phyloP scores from a whole-genome alignment of 2,888 invertebrate species.

The Acanthoscelides obtectus region DNA sequence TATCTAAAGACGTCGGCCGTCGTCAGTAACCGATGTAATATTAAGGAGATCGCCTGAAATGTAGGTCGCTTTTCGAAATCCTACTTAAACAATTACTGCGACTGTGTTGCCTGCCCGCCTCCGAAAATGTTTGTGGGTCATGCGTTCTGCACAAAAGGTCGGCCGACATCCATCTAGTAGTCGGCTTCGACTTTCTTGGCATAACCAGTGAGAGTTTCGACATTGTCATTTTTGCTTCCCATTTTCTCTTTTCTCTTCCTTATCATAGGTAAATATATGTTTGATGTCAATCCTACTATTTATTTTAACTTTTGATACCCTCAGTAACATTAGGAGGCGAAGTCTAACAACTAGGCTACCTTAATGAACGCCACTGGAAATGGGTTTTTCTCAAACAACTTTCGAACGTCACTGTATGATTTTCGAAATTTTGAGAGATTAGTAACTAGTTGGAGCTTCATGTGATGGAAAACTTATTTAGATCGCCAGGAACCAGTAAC shows the following conservation, averaged over 20 bases:
- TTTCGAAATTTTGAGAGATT: too few relatives aligned
- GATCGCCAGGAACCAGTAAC: too few relatives aligned
- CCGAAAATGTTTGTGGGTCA: conserved; percentile 9
- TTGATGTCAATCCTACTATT: too few relatives aligned
- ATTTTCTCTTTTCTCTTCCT: not conserved
- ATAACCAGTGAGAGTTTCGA: not conserved
- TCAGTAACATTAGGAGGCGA: too few relatives aligned
- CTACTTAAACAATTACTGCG: conserved; percentile 1
- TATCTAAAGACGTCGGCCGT: not conserved
- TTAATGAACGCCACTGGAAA: too few relatives aligned
- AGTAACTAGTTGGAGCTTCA: too few relatives aligned
- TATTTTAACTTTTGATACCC: too few relatives aligned
- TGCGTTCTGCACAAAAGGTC: not conserved
- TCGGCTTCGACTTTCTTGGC: not conserved
- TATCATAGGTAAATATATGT: too few relatives aligned
- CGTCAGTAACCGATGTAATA: not conserved
- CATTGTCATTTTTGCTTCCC: not conserved
- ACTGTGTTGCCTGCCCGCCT: not conserved
- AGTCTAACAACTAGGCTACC: too few relatives aligned
- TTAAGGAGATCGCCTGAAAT: conserved; percentile 4
- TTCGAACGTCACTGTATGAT: too few relatives aligned
- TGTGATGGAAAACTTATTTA: too few relatives aligned
- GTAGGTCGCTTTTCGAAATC: conserved; percentile 4
- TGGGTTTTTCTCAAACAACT: too few relatives aligned
- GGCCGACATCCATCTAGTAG: not conserved